Conservation (phyloP, 2,888 invertebrate genomes). For the Pheosia gnoma region DNA sequence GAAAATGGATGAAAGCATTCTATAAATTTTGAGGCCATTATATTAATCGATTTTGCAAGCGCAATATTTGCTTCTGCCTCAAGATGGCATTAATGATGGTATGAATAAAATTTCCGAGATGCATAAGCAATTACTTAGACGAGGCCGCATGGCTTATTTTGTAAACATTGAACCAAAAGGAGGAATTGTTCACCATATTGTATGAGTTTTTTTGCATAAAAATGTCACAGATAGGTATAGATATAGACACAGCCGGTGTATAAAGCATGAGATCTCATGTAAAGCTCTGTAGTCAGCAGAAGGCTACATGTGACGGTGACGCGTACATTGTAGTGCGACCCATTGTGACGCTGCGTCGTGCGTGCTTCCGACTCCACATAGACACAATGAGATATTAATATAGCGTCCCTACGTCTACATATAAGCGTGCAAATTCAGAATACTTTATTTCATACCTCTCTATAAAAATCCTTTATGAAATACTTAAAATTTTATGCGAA, state of each 20-base stretch:
- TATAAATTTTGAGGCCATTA: no score
- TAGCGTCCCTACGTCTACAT: neutral
- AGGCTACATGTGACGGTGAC: constrained; percentile 1
- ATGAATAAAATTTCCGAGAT: no score
- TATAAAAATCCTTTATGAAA: neutral
- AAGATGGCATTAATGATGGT: no score
- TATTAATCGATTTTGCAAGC: no score
- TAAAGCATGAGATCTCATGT: neutral
- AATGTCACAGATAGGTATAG: neutral
- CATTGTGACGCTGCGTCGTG: constrained; percentile 4
- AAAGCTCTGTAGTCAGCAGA: neutral
- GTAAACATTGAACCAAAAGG: no score
- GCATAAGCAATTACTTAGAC: no score
- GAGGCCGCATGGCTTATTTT: no score
- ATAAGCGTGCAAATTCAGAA: neutral
- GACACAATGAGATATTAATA: constrained; percentile 1
- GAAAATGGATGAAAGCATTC: no score
- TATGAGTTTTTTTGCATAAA: neutral
- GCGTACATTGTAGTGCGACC: neutral
- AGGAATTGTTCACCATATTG: neutral
- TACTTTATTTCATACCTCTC: neutral
- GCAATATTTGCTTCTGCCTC: no score
- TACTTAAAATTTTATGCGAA: neutral
- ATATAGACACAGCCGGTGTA: neutral
- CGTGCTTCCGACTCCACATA: constrained; percentile 3